Evolutionary conservation across 2,888 invertebrate species (phyloP).

Genomic region (Amphipoea lucens): DNA sequence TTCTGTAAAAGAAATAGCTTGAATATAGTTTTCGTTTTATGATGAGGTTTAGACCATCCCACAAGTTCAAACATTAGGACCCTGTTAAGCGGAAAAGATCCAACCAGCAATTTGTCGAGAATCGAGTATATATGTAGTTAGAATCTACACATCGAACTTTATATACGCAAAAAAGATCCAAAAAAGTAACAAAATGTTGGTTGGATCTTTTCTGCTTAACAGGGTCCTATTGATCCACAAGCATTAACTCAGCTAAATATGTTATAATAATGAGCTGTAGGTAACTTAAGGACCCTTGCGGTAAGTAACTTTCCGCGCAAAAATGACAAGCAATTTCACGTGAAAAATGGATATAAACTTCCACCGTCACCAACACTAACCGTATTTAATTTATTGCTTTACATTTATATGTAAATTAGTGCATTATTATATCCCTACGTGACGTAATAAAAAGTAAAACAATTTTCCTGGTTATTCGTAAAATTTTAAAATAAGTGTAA

Average conservation of each 20-base stretch:
- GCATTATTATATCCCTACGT: slow-evolving; percentile 40
- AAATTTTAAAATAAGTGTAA: slow-evolving; percentile 31
- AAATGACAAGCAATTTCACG: not conserved
- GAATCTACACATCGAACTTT: too few relatives aligned
- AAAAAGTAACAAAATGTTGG: too few relatives aligned
- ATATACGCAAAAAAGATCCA: too few relatives aligned
- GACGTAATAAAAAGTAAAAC: slow-evolving; percentile 41
- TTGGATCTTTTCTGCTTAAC: too few relatives aligned
- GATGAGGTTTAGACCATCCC: not conserved
- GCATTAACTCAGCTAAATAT: not conserved
- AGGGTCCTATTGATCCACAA: not conserved
- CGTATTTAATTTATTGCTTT: slow-evolving; percentile 42
- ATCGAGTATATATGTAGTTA: too few relatives aligned
- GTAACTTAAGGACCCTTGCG: not conserved
- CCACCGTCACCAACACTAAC: slow-evolving; percentile 24
- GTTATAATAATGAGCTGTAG: not conserved
- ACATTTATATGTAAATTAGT: slow-evolving; percentile 54
- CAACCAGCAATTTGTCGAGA: too few relatives aligned
- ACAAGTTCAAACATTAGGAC: not conserved
- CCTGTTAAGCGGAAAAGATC: too few relatives aligned
- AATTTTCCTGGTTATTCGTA: slow-evolving; percentile 19
- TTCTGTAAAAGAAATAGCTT: not conserved
- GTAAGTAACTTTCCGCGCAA: not conserved
- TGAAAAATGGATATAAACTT: slow-evolving; percentile 22
- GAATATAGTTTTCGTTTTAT: not conserved